A percentile compares a stretch with the other conserved stretches of the same genome.
phyloP scores from a whole-genome alignment of 2,113 vertebrate genomes.

The Apteryx owenii region DNA sequence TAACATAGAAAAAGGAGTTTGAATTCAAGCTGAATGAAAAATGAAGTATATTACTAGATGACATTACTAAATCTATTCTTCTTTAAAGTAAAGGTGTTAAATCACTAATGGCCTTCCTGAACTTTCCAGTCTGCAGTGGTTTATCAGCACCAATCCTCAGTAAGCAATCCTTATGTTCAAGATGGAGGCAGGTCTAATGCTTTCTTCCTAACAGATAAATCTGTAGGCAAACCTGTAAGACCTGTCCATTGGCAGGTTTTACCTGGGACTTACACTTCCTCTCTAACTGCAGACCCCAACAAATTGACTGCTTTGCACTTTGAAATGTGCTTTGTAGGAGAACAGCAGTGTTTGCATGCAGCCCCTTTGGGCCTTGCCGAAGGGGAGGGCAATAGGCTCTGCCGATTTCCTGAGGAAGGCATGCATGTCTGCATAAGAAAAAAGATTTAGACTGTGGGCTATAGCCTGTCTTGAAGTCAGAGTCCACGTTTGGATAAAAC shows the following conservation, averaged over 20 bases:
- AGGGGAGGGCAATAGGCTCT: not conserved
- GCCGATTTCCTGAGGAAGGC: not conserved
- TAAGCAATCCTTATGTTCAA: not conserved
- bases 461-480: not conserved
- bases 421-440: not conserved
- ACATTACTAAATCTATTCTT: not conserved
- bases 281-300: not conserved
- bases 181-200: not conserved
- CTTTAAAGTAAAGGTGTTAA: not conserved
- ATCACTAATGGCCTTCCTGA: not conserved
- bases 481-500: not conserved
- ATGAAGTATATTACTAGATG: not conserved
- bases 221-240: not conserved
- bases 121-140: not conserved
- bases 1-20: not conserved
- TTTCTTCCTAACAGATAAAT: not conserved
- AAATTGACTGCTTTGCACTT: not conserved
- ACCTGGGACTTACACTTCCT: not conserved
- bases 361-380: not conserved
- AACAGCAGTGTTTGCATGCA: not conserved
- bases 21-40: not conserved
- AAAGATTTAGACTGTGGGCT: not conserved
- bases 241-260: not conserved
- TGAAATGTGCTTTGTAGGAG: not conserved
- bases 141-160: not conserved